Conservation (phyloP, 2,888 invertebrate species). For the Sarcophaga rosellei region DNA sequence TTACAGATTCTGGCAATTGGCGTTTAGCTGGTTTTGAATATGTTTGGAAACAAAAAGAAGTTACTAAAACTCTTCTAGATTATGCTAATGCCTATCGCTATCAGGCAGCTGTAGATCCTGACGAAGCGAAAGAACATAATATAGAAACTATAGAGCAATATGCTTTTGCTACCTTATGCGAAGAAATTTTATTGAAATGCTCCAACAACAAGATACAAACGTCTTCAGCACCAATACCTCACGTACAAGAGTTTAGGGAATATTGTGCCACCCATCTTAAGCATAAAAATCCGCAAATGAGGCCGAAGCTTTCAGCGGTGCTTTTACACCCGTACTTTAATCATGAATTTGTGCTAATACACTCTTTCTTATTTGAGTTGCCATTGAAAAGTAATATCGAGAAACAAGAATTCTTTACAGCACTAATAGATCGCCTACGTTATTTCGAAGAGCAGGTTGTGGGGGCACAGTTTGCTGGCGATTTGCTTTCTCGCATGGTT, state of each 20-base stretch:
- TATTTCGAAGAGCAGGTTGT: slow-evolving; percentile 90
- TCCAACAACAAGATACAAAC: slow-evolving; percentile 57
- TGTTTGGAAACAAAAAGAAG: slow-evolving; percentile 86
- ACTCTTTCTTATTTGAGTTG: slow-evolving; percentile 91
- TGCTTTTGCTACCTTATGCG: slow-evolving; percentile 89
- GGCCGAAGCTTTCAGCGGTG: slow-evolving; percentile 86
- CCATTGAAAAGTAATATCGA: slow-evolving; percentile 90
- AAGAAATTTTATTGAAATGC: slow-evolving; percentile 84
- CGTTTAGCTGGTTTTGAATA: slow-evolving; percentile 93
- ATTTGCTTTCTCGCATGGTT: slow-evolving; percentile 91
- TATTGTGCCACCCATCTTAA: slow-evolving; percentile 87
- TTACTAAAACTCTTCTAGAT: slow-evolving; percentile 85
- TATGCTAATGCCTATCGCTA: slow-evolving; percentile 87
- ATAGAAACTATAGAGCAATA: slow-evolving; percentile 87
- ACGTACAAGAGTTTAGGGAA: slow-evolving; percentile 86
- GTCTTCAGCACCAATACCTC: slow-evolving; percentile 84
- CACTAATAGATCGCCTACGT: slow-evolving; percentile 86
- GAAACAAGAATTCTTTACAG: slow-evolving; percentile 89
- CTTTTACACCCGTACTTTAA: slow-evolving; percentile 90
- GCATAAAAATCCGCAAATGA: slow-evolving; percentile 84
- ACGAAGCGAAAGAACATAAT: slow-evolving; percentile 79
- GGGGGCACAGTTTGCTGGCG: slow-evolving; percentile 89
- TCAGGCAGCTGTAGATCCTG: slow-evolving; percentile 86
- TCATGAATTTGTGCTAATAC: slow-evolving; percentile 91
- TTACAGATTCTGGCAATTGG: slow-evolving; percentile 92